phyloP scores from a whole-genome alignment of 2,888 invertebrate genomes.

The Drosophila kanekoi region DNA sequence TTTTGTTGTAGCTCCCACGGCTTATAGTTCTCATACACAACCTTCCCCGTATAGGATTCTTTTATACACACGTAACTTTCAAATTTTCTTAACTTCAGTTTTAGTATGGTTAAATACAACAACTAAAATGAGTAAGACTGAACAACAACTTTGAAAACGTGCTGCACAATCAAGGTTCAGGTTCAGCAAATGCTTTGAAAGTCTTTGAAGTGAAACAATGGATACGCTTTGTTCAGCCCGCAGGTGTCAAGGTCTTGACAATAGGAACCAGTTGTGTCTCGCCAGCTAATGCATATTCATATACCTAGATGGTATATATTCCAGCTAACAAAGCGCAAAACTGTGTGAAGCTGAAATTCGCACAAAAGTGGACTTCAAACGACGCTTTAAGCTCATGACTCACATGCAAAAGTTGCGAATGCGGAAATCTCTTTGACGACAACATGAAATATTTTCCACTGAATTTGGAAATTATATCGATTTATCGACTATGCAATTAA shows the following conservation, averaged over 20 bases:
- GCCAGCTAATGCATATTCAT: not conserved
- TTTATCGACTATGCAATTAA: too few species aligned
- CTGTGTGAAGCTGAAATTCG: slow-evolving; percentile 26
- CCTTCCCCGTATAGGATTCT: too few species aligned
- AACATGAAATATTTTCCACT: not conserved
- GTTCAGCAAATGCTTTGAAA: slow-evolving; percentile 17
- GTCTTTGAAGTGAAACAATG: slow-evolving; percentile 29
- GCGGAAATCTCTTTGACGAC: not conserved
- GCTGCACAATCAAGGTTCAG: slow-evolving; percentile 18
- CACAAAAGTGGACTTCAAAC: slow-evolving; percentile 10
- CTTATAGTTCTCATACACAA: too few species aligned
- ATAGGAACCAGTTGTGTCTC: slow-evolving; percentile 37
- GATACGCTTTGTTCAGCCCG: slow-evolving; percentile 24
- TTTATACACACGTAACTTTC: not conserved
- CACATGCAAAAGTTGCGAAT: not conserved
- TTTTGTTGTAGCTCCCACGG: too few species aligned
- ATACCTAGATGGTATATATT: slow-evolving; percentile 4
- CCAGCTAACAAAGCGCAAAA: slow-evolving; percentile 15
- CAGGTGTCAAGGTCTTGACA: slow-evolving; percentile 47
- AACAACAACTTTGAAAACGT: slow-evolving; percentile 15
- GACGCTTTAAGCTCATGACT: slow-evolving; percentile 4
- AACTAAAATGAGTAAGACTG: not conserved
- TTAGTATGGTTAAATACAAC: not conserved
- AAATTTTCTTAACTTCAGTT: slow-evolving; percentile 1
- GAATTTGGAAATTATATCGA: too few species aligned